Conservation (phyloP, 1,140 invertebrate genomes). For the Drosophila bipectinata region DNA sequence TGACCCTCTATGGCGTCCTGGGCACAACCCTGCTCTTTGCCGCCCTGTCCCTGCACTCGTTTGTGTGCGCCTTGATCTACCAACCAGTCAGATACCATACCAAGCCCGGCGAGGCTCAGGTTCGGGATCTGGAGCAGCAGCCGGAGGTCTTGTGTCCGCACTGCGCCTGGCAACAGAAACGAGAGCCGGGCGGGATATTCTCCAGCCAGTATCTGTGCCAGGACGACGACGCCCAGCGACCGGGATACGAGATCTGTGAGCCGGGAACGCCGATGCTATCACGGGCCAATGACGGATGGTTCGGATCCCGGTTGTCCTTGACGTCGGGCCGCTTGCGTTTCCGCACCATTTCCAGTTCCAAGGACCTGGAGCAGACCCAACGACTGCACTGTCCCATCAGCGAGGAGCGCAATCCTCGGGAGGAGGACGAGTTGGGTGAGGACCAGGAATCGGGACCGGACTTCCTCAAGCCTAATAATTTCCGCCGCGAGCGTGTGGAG, state of each 20-base stretch:
- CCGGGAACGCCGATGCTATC: conserved; percentile 88
- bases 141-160: conserved; percentile 61
- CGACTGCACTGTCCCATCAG: conserved; percentile 58
- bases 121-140: conserved; percentile 18
- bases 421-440: conserved; percentile 12
- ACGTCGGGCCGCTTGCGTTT: conserved; percentile 57
- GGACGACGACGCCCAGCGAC: conserved; percentile 86
- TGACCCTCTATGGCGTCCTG: conserved; percentile 85
- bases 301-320: conserved; percentile 83
- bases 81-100: conserved; percentile 87
- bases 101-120: conserved; percentile 8
- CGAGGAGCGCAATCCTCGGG: conserved; percentile 41
- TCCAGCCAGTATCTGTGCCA: conserved; percentile 89
- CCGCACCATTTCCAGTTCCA: conserved; percentile 74
- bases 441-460: conserved; percentile 2
- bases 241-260: conserved; percentile 88
- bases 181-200: conserved; percentile 84
- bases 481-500: conserved; percentile 71
- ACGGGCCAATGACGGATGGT: conserved; percentile 88
- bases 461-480: conserved; percentile 73
- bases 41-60: conserved; percentile 86
- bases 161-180: conserved; percentile 69
- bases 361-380: conserved; percentile 68
- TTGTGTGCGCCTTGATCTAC: conserved; percentile 86
- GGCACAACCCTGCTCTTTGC: conserved; percentile 86